These are phyloP conservation scores for Seira musarum DNA, from an alignment of 2,888 invertebrate species.

Conservation along the genomic window DNA sequence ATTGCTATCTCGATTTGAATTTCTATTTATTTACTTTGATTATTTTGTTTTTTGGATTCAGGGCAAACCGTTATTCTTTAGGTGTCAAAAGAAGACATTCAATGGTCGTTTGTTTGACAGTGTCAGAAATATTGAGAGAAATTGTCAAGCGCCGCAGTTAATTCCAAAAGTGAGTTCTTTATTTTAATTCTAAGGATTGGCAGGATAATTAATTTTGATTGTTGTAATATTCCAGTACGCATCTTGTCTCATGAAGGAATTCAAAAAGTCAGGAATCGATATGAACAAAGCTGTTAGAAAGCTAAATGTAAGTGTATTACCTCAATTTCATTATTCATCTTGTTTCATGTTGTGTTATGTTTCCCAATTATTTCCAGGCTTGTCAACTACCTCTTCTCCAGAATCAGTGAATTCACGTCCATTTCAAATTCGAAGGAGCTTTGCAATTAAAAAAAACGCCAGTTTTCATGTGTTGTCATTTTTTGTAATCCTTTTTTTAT, in stretches of 20 bases:
- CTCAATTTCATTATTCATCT: neutral
- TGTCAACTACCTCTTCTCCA: neutral
- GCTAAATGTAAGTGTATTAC: constrained; percentile 46
- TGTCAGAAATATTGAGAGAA: constrained; percentile 30
- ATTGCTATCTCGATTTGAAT: too few species aligned
- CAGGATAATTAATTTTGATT: neutral
- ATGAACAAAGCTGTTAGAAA: constrained; percentile 56
- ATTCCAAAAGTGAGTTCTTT: constrained; percentile 32
- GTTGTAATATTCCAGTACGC: constrained; percentile 38
- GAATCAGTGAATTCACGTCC: too few species aligned
- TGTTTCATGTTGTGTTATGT: too few species aligned
- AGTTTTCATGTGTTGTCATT: too few species aligned
- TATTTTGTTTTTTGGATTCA: constrained; percentile 12
- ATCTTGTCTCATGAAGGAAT: constrained; percentile 41
- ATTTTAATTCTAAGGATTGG: neutral
- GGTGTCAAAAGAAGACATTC: constrained; percentile 48
- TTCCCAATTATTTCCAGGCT: neutral
- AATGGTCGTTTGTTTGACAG: constrained; percentile 43
- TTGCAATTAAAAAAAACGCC: too few species aligned
- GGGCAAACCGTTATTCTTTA: constrained; percentile 51
- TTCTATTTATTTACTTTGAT: neutral
- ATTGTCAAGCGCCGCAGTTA: constrained; percentile 24
- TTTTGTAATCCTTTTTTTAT: neutral
- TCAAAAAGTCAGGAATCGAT: constrained; percentile 48
- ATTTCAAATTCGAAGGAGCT: too few species aligned